A percentile compares a stretch with the other conserved stretches of the same genome.
These are phyloP conservation scores for Mirounga angustirostris DNA, from an alignment of 2,113 vertebrate species.

Conservation along the genomic window DNA sequence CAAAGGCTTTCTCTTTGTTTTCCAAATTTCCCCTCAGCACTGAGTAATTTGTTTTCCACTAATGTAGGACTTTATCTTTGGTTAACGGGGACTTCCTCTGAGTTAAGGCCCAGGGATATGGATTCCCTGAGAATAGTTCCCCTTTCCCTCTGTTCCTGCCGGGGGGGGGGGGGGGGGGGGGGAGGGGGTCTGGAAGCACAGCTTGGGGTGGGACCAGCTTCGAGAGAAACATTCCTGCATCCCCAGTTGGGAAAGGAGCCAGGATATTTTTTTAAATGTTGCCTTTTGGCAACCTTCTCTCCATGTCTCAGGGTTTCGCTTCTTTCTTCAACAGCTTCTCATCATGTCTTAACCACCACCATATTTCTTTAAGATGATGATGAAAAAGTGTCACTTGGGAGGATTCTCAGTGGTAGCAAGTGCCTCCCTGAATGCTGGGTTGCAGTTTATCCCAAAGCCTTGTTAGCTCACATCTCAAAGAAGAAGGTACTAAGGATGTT, in stretches of 20 bases:
- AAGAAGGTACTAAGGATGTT: not conserved
- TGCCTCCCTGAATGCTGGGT: too few relatives aligned
- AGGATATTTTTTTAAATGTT: not conserved
- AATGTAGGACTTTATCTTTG: not conserved
- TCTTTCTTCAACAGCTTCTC: not conserved
- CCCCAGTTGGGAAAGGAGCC: not conserved
- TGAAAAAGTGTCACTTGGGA: not conserved
- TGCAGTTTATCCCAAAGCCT: not conserved
- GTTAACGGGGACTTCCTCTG: not conserved
- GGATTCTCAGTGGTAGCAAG: not conserved
- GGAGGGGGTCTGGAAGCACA: not conserved
- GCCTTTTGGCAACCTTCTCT: not conserved
- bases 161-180: fast-evolving
- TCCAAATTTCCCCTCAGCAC: not conserved
- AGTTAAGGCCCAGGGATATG: not conserved
- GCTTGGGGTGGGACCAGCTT: not conserved
- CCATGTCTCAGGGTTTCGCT: not conserved
- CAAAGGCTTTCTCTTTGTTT: not conserved
- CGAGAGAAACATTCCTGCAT: not conserved
- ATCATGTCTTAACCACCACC: not conserved
- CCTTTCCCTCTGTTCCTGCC: not conserved
- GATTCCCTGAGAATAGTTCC: not conserved
- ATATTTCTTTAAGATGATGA: not conserved
- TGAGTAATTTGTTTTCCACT: not conserved
- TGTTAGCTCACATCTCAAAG: not conserved